These are phyloP conservation scores for Macaria notata DNA, from an alignment of 2,888 invertebrate species.

Conservation along the genomic window DNA sequence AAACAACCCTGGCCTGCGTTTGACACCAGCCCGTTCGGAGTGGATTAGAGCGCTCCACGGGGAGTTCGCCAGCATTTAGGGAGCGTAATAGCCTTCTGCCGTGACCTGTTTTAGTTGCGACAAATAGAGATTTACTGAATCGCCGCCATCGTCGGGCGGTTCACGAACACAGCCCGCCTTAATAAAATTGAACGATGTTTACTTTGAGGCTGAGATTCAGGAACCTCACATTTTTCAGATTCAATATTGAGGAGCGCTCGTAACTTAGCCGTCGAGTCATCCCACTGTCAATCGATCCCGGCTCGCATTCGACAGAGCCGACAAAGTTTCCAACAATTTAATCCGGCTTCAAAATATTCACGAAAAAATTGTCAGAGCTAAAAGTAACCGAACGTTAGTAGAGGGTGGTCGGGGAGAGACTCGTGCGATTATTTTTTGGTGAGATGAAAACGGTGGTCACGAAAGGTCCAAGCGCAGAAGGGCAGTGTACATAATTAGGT, in stretches of 20 bases:
- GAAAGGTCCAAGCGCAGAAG: constrained; percentile 8
- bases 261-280: constrained; percentile 43
- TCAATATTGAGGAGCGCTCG: constrained; percentile 47
- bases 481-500: constrained; percentile 39
- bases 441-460: constrained; percentile 18
- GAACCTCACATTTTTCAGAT: constrained; percentile 42
- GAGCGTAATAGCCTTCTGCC: constrained; percentile 79
- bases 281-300: constrained; percentile 57
- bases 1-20: constrained; percentile 80
- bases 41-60: constrained; percentile 79
- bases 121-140: constrained; percentile 81
- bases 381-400: constrained; percentile 35
- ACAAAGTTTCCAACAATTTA: constrained; percentile 70
- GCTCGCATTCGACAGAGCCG: constrained; percentile 55
- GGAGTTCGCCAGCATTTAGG: constrained; percentile 80
- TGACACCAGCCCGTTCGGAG: constrained; percentile 80
- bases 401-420: constrained; percentile 21
- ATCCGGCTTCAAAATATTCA: constrained; percentile 64
- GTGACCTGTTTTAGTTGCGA: constrained; percentile 82
- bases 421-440: constrained; percentile 28
- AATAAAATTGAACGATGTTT: constrained; percentile 77
- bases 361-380: constrained; percentile 53
- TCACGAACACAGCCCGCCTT: constrained; percentile 63
- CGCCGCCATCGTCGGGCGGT: constrained; percentile 67
- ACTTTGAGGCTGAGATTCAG: constrained; percentile 59